Conservation (phyloP, 2,797 vertebrate species). For the Sandelia bainsii region DNA sequence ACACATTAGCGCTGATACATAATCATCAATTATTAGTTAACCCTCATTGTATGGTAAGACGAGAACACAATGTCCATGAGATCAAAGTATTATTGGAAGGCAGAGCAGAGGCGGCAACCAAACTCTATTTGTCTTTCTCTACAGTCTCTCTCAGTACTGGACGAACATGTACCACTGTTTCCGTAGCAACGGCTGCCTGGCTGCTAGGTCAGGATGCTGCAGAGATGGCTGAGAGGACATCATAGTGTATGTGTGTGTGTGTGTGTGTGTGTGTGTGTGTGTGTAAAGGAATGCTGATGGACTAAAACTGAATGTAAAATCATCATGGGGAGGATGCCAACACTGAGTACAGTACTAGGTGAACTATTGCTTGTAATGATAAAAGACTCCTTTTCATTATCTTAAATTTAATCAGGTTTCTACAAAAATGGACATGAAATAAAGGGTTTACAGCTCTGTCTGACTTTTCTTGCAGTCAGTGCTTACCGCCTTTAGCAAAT, state of each 20-base stretch:
- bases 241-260: conserved; percentile 24
- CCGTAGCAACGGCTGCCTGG: conserved; percentile 81
- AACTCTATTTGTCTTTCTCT: conserved; percentile 53
- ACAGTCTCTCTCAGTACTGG: conserved; percentile 43
- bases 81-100: conserved; percentile 69
- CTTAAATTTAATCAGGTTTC: neutral
- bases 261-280: conserved; percentile 24
- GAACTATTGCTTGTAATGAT: neutral
- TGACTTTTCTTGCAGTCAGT: neutral
- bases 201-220: conserved; percentile 76
- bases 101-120: conserved; percentile 70
- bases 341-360: neutral
- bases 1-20: conserved; percentile 50
- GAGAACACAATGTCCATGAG: conserved; percentile 71
- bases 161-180: conserved; percentile 76
- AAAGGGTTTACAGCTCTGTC: neutral
- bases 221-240: conserved; percentile 60
- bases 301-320: conserved; percentile 36
- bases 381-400: neutral
- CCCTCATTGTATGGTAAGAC: conserved; percentile 45
- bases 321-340: neutral
- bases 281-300: conserved; percentile 35
- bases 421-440: no score
- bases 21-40: conserved; percentile 69
- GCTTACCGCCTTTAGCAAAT: neutral